These are phyloP conservation scores for Euwallacea similis DNA, from an alignment of 1,140 invertebrate species.

Conservation along the genomic window DNA sequence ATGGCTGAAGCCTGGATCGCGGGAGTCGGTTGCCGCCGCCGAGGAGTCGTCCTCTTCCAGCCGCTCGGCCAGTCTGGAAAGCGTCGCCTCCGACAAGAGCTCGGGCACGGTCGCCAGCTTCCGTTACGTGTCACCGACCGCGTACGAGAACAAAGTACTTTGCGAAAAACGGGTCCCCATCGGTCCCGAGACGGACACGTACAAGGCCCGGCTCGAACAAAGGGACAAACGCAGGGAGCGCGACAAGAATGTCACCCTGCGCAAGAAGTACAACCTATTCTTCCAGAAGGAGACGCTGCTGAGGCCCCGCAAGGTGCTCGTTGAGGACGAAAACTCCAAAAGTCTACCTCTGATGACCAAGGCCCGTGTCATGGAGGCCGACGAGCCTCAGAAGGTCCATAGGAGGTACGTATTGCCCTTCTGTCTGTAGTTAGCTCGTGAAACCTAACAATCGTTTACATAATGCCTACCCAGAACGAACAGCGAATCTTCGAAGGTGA, in stretches of 20 bases:
- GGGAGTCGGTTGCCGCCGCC: conserved; percentile 45
- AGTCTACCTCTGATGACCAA: conserved; percentile 58
- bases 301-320: conserved; percentile 47
- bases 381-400: conserved; percentile 51
- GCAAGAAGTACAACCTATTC: conserved; percentile 65
- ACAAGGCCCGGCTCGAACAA: conserved; percentile 63
- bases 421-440: too few species aligned
- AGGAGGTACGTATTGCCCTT: conserved; percentile 28
- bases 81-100: conserved; percentile 64
- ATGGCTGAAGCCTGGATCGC: conserved; percentile 55
- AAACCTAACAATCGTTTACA: background rate
- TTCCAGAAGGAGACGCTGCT: conserved; percentile 55
- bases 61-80: conserved; percentile 56
- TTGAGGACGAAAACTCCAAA: conserved; percentile 53
- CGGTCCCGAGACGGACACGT: conserved; percentile 62
- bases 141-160: conserved; percentile 55
- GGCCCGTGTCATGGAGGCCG: conserved; percentile 42
- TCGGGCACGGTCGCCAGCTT: conserved; percentile 73
- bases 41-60: conserved; percentile 28
- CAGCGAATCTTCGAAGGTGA: conserved; percentile 60
- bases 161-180: conserved; percentile 52
- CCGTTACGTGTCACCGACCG: conserved; percentile 63
- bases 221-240: conserved; percentile 59
- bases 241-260: conserved; percentile 62
- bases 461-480: conserved; percentile 50